phyloP scores from a whole-genome alignment of 2,888 invertebrate species.

The Xanthorhoe spadicearia region DNA sequence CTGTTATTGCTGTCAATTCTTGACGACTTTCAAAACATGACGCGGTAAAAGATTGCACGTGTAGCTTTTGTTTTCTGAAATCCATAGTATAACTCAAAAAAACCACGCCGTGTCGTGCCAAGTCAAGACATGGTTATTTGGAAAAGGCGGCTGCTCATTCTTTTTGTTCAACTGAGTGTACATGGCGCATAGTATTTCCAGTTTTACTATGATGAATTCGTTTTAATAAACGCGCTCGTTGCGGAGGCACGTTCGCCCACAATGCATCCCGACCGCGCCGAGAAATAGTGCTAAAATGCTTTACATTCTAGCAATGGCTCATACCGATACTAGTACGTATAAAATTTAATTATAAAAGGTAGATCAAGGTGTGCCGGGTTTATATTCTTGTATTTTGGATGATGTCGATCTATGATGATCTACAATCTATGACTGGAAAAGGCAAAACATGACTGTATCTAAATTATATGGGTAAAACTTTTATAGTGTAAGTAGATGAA shows the following conservation, averaged over 20 bases:
- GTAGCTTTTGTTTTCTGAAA: too few species aligned
- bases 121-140: too few species aligned
- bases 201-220: slow-evolving; percentile 60
- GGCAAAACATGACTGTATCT: not conserved
- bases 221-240: slow-evolving; percentile 60
- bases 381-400: not conserved
- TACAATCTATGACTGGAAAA: not conserved
- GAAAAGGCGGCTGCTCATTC: too few species aligned
- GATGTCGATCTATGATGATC: not conserved
- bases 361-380: not conserved
- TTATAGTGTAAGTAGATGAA: too few species aligned
- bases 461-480: too few species aligned
- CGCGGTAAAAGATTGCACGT: too few species aligned
- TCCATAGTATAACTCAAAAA: too few species aligned
- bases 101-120: too few species aligned
- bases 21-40: too few species aligned
- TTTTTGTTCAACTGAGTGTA: not conserved
- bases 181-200: slow-evolving; percentile 27
- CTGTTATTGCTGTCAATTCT: too few species aligned
- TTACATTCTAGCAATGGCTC: slow-evolving; percentile 46
- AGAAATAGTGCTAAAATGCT: slow-evolving; percentile 48
- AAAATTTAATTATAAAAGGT: slow-evolving; percentile 8
- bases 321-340: slow-evolving; percentile 14
- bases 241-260: slow-evolving; percentile 52
- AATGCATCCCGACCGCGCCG: slow-evolving; percentile 46